Evolutionary conservation across 2,888 invertebrate species (phyloP).

Genomic region (Ormyrus thymus): DNA sequence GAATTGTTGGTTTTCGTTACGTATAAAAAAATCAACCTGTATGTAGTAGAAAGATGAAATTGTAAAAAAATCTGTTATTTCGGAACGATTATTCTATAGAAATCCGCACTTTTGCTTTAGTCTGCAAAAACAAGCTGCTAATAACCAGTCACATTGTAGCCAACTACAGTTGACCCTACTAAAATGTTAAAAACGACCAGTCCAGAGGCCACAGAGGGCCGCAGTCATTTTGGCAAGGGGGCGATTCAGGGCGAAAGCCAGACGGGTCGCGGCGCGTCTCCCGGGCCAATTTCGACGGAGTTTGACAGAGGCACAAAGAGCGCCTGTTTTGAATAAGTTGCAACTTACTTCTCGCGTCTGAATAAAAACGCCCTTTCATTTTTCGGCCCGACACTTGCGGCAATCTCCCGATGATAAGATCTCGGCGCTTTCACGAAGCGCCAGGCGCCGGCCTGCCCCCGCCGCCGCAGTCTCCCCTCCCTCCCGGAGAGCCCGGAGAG

Average conservation of each 20-base stretch:
- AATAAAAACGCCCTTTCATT: constrained; percentile 38
- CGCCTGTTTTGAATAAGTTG: constrained; percentile 51
- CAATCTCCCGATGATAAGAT: constrained; percentile 54
- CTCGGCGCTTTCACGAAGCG: constrained; percentile 47
- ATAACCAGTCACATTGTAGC: too few relatives aligned
- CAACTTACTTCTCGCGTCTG: constrained; percentile 44
- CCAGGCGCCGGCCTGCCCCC: neutral
- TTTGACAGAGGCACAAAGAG: constrained; percentile 28
- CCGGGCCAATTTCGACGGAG: constrained; percentile 4
- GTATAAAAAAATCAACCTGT: too few relatives aligned
- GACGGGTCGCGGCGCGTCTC: neutral
- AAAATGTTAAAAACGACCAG: too few relatives aligned
- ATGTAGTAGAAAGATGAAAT: too few relatives aligned
- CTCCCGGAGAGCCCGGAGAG: neutral
- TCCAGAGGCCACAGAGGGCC: too few relatives aligned
- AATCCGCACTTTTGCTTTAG: too few relatives aligned
- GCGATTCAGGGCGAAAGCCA: neutral
- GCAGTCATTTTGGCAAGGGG: neutral
- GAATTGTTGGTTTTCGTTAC: too few relatives aligned
- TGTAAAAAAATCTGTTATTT: too few relatives aligned
- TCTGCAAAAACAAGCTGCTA: too few relatives aligned
- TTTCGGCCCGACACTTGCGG: constrained; percentile 19
- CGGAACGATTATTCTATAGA: too few relatives aligned
- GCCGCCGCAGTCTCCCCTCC: neutral
- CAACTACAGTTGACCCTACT: too few relatives aligned